phyloP scores from a whole-genome alignment of 2,113 vertebrate genomes.

The Grammomys surdaster region DNA sequence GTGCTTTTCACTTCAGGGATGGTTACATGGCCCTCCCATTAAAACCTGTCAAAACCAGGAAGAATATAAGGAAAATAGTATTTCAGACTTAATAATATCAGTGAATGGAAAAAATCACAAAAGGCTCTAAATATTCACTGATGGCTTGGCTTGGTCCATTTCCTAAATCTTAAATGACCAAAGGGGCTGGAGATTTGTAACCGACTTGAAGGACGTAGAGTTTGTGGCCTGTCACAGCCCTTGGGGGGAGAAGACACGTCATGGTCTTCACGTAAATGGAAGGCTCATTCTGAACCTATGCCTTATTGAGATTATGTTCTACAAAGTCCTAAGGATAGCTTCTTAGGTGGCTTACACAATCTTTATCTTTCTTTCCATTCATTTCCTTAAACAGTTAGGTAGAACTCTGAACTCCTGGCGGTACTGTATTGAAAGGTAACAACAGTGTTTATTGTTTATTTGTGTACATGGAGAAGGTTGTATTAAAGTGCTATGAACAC shows the following conservation, averaged over 20 bases:
- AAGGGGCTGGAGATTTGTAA: not conserved
- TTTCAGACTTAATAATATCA: not conserved
- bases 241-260: accelerated
- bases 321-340: not conserved
- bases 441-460: constrained; percentile 10
- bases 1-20: constrained; percentile 45
- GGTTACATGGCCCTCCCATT: constrained; percentile 9
- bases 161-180: not conserved
- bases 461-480: not conserved
- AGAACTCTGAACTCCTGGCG: not conserved
- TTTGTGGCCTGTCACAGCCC: no score
- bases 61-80: not conserved
- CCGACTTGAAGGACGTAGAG: accelerated
- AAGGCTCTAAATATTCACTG: not conserved
- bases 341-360: no score
- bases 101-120: not conserved
- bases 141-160: not conserved
- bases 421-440: not conserved
- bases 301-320: not conserved
- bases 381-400: not conserved
- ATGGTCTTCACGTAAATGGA: accelerated
- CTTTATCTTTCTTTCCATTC: not conserved
- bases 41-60: not conserved
- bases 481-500: not conserved
- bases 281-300: not conserved